Percentiles rank a stretch among this genome's conserved stretches.
These are phyloP conservation scores for Trimorus sp. DNA, from an alignment of 2,888 invertebrate genomes.

Conservation along the genomic window DNA sequence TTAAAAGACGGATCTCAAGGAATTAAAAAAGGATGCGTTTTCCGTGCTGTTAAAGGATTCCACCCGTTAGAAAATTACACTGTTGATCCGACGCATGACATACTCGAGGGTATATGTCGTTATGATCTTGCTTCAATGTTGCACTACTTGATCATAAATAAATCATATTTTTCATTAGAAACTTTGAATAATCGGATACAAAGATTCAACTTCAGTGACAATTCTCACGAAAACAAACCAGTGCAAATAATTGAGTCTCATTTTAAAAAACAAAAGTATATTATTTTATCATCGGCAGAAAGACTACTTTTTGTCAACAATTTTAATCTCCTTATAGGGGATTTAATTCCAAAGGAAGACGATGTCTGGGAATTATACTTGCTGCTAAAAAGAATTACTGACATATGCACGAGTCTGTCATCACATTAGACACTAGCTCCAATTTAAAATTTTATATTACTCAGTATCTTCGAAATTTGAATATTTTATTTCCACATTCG, in stretches of 20 bases:
- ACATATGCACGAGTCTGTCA: conserved; percentile 7
- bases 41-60: conserved; percentile 38
- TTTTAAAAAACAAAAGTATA: conserved; percentile 39
- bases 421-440: conserved; percentile 4
- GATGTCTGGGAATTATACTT: conserved; percentile 55
- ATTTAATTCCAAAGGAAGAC: conserved; percentile 56
- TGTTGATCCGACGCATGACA: conserved; percentile 52
- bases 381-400: conserved; percentile 12
- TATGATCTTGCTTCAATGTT: conserved; percentile 38
- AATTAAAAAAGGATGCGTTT: conserved; percentile 33
- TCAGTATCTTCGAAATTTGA: conserved; percentile 16
- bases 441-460: conserved; percentile 8
- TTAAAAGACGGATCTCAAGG: conserved; percentile 4
- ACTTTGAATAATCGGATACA: conserved; percentile 26
- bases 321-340: conserved; percentile 64
- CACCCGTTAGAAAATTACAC: conserved; percentile 28
- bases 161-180: conserved; percentile 41
- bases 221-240: conserved; percentile 33
- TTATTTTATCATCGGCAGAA: conserved; percentile 67
- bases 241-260: conserved; percentile 32
- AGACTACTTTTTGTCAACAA: conserved; percentile 60
- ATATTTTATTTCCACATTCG: conserved; percentile 1
- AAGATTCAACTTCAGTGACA: conserved; percentile 2
- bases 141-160: conserved; percentile 29
- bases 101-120: conserved; percentile 35